Conservation (phyloP, 2,113 vertebrate genomes). For the Chionodraco myersi region DNA sequence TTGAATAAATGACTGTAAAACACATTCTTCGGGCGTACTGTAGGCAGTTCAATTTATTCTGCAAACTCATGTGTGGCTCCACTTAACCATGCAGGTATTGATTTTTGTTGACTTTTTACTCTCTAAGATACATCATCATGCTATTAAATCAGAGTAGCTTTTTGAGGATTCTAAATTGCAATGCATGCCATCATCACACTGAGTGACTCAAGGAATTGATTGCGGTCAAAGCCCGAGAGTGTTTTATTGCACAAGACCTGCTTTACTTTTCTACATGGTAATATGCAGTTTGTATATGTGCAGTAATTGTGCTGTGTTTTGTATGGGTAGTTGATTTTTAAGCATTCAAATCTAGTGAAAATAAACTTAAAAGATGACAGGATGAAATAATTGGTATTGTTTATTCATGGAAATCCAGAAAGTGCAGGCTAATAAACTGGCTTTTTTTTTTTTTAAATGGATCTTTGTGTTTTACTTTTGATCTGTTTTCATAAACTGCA, state of each 20-base stretch:
- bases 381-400: neutral
- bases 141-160: constrained; percentile 28
- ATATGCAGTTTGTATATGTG: neutral
- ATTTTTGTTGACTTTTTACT: neutral
- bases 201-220: neutral
- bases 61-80: constrained; percentile 3
- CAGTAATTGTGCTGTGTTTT: neutral
- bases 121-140: neutral
- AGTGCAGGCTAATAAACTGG: neutral
- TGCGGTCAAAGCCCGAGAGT: neutral
- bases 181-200: neutral
- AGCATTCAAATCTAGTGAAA: neutral
- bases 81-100: constrained; percentile 28
- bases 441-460: constrained; percentile 1
- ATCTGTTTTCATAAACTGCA: constrained; percentile 17
- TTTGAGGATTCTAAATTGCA: constrained; percentile 27
- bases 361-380: constrained; percentile 1
- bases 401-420: neutral
- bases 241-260: neutral
- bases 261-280: neutral
- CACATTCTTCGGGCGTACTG: constrained; percentile 5
- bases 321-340: neutral
- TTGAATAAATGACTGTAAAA: neutral
- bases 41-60: constrained; percentile 18
- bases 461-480: constrained; percentile 33